A percentile compares a stretch with the other conserved stretches of the same genome.
These are phyloP conservation scores for Leucophenga montana DNA, from an alignment of 2,888 invertebrate genomes.

Conservation along the genomic window DNA sequence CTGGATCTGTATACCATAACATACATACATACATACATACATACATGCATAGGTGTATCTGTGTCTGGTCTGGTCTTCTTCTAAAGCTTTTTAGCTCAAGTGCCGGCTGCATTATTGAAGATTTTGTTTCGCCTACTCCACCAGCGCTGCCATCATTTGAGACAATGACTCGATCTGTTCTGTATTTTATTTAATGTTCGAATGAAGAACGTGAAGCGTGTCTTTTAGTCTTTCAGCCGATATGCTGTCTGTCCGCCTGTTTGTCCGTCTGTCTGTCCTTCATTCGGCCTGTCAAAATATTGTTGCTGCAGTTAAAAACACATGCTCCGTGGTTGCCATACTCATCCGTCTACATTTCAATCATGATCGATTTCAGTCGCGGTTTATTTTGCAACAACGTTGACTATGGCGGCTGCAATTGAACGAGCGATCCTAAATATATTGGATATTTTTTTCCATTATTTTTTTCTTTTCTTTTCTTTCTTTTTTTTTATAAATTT, in stretches of 20 bases:
- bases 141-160: slow-evolving; percentile 27
- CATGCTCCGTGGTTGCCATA: neutral
- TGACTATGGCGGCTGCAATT: slow-evolving; percentile 40
- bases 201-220: neutral
- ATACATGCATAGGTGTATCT: too few species aligned
- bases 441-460: slow-evolving; percentile 4
- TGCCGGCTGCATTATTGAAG: slow-evolving; percentile 12
- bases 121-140: slow-evolving; percentile 7
- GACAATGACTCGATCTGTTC: slow-evolving; percentile 58
- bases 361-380: slow-evolving; percentile 66
- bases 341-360: slow-evolving; percentile 51
- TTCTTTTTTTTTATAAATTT: slow-evolving; percentile 20
- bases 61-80: neutral
- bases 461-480: slow-evolving; percentile 8
- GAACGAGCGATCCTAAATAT: slow-evolving; percentile 17
- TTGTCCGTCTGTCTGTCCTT: slow-evolving; percentile 51
- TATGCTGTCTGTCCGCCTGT: slow-evolving; percentile 28
- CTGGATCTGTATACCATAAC: neutral
- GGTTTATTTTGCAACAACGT: slow-evolving; percentile 38
- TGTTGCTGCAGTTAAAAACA: slow-evolving; percentile 52
- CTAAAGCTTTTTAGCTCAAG: slow-evolving; percentile 16
- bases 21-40: too few species aligned
- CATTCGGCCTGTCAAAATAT: slow-evolving; percentile 68
- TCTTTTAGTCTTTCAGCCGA: neutral
- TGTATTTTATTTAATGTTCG: neutral